Percentiles rank a stretch among this genome's conserved stretches.
These are phyloP conservation scores for Aegithalos caudatus DNA, from an alignment of 2,113 vertebrate genomes.

Conservation along the genomic window DNA sequence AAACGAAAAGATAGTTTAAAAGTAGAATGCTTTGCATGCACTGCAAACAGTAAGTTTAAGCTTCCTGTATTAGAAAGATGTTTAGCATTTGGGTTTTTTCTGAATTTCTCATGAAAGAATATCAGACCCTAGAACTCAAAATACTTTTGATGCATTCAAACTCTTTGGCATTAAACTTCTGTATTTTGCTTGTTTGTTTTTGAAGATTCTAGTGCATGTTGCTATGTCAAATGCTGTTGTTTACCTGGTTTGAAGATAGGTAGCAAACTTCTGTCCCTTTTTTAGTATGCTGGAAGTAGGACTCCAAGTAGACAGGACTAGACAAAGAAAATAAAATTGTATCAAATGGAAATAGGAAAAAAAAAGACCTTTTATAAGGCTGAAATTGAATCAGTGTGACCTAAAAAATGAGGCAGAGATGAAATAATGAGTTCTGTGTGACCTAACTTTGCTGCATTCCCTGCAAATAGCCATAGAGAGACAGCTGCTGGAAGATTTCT, in stretches of 20 bases:
- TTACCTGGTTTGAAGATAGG: not conserved
- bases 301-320: not conserved
- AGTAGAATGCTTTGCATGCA: not conserved
- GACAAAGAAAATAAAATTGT: not conserved
- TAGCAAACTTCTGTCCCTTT: not conserved
- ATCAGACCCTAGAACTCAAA: not conserved
- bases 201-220: not conserved
- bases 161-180: not conserved
- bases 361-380: not conserved
- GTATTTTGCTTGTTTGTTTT: not conserved
- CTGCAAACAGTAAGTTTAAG: not conserved
- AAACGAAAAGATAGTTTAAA: not conserved
- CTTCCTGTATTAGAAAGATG: not conserved
- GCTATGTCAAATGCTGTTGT: not conserved
- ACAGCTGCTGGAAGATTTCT: not conserved
- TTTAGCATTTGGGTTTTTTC: not conserved
- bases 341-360: not conserved
- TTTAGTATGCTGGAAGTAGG: not conserved
- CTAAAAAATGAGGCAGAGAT: not conserved
- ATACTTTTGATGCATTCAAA: not conserved
- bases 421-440: not conserved
- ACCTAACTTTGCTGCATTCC: not conserved
- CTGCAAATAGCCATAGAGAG: not conserved
- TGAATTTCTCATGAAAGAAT: not conserved
- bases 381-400: not conserved